These are phyloP conservation scores for Cetoscarus ocellatus DNA, from an alignment of 2,797 vertebrate genomes.

Conservation along the genomic window DNA sequence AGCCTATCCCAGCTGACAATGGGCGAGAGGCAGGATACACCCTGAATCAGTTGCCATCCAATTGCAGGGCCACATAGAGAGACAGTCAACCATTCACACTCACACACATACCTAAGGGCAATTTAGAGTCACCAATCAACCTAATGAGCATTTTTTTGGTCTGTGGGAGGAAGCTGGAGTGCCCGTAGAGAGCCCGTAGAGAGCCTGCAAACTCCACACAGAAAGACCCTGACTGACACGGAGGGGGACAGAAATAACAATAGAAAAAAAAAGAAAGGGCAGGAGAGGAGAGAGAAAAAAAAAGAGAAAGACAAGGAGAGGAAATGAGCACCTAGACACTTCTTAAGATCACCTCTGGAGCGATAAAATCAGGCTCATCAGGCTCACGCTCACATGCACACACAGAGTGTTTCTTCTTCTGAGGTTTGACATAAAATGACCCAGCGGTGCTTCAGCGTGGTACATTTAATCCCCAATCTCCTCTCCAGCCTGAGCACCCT, in stretches of 20 bases:
- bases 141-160: no score
- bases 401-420: slow-evolving; percentile 53
- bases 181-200: no score
- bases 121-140: no score
- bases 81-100: no score
- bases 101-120: no score
- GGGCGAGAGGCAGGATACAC: no score
- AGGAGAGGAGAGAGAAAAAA: slow-evolving; percentile 2
- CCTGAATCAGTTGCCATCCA: no score
- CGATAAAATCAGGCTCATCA: slow-evolving; percentile 64
- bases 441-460: slow-evolving; percentile 63
- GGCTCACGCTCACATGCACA: slow-evolving; percentile 41
- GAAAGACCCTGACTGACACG: no score
- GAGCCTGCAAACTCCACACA: no score
- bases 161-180: no score
- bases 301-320: slow-evolving; percentile 13
- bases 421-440: slow-evolving; percentile 71
- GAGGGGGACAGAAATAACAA: background rate
- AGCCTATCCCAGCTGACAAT: no score
- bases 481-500: slow-evolving; percentile 58
- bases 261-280: background rate
- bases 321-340: slow-evolving; percentile 51
- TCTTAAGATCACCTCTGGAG: slow-evolving; percentile 53
- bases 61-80: no score
- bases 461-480: slow-evolving; percentile 76